Base-by-base conservation (phyloP, 2,888 invertebrate genomes). In the Idaea biselata region DNA sequence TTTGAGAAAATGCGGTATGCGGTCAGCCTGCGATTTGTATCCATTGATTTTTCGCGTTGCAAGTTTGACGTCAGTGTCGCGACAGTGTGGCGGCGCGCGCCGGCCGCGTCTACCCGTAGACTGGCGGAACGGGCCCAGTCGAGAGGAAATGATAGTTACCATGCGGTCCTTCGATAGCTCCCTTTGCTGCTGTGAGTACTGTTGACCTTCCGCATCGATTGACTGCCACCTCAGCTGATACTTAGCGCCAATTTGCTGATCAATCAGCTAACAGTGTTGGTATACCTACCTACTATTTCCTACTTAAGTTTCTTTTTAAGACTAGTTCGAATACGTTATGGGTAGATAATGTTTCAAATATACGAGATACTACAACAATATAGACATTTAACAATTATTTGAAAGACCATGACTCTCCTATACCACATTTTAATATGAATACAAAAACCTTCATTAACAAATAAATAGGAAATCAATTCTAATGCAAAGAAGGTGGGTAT, bases 41-140 rank as follows among this genome's bases (percentile, higher is more conserved):
- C 86, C 89, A 91, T 92, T 89, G 91, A 91, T 92, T 91, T 91
- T 90, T 90, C 89, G 87, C 87, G 86, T 76, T 83, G 84, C 82
- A 84, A 81, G 78, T 82, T 67, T 87, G 84, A 90, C 91, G 91
- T 90, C 88, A 89, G 83, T 70, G 76, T 72, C 83, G 84, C 88
- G 88, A 82, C 83, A 81, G 78, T 68, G 74, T 75, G 78, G 82
- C 85, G 88, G 88, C 90, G 90, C 90, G 90, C 91, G 89, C 89
- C 89, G 87, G 80, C 79, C 87, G 87, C 89, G 89, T 86, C 88
- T 87, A 85, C 80, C 82, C 84, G 86, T 80, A 87, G 85, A 88
- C 89, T 89, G 87, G 78, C 83, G 72, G 71, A 74, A 80, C 80
- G 77, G 77, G 75, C 70, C 68, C 68, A 74, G 67, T 67, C 77